Evolutionary conservation across 2,888 invertebrate species (phyloP), one percentile per base, ranked within the genome.

Genomic region (Caenorhabditis wallacei): DNA sequence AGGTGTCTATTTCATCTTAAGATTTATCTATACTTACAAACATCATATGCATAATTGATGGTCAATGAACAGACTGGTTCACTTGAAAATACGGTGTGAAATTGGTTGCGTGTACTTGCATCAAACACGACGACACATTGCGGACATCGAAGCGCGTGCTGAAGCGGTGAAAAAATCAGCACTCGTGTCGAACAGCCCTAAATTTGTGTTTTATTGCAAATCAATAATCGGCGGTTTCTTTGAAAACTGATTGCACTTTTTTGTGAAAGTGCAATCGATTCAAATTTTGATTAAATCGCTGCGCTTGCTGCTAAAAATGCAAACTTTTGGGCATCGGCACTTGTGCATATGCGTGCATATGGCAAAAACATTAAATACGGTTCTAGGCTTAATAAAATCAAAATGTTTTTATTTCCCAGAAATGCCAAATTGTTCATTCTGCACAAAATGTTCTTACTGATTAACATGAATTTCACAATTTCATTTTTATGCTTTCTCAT

Each of bases 141-240:
- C 59, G 40, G 20, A 40, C 40, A 2, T 13, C 10, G 40, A 3
- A 40, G 0, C 37, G 20, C 22, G n/a, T 10, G 59, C 22, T 3
- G n/a, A 4, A 7, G 20, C n/a, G 37, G 22, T 11, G 11, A 59
- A 59, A 40, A 18, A 40, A 59, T 10, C 2, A 10, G 37, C 59
- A 59, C 59, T 40, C 22, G 59, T 59, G 40, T 3, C 59, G 18
- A 20, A 13, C 20, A 8, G 22, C 22, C 59, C 22, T 10, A 40
- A 59, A 18, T 22, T 20, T 59, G 59, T 20, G 59, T 30, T 64
- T 53, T 8, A 22, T 35, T 26, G 64, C 64, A 18, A 48, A 51
- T 26, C 63, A 20, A 48, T 26, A 51, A 53, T 13, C 53, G 53
- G 13, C 13, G 53, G 40, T 40, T 53, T 56, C 30, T 56, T 30